These are phyloP conservation scores for Gymnocheta viridis DNA, from an alignment of 2,888 invertebrate species.

Conservation along the genomic window DNA sequence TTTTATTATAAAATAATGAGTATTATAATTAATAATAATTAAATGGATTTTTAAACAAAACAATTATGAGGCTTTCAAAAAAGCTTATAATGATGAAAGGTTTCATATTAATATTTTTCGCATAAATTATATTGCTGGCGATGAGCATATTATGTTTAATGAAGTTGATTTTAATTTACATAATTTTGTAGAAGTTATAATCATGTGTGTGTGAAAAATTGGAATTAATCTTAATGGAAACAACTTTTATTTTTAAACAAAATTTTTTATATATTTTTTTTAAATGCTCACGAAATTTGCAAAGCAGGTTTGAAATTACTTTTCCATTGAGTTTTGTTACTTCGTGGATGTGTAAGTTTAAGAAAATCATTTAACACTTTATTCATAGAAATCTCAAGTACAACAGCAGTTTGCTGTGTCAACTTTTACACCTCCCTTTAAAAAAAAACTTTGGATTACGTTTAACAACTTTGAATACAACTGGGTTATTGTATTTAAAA, in stretches of 20 bases:
- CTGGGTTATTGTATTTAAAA: no score
- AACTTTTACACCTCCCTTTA: no score
- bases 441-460: no score
- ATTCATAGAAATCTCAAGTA: no score
- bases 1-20: constrained; percentile 22
- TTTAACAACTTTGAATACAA: no score
- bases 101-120: constrained; percentile 6
- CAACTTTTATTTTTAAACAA: not conserved
- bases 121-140: not conserved
- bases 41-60: constrained; percentile 14
- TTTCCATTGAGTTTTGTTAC: no score
- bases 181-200: constrained; percentile 8
- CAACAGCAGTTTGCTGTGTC: no score
- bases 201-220: not conserved
- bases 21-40: constrained; percentile 35
- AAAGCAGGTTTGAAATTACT: no score
- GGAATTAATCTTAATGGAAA: not conserved
- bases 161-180: constrained; percentile 32
- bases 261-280: no score
- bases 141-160: constrained; percentile 8
- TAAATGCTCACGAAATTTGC: no score
- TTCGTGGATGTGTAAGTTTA: no score
- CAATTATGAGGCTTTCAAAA: constrained; percentile 8
- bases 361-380: no score
- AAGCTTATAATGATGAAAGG: not conserved